Conservation (phyloP, 1,140 invertebrate genomes). For the Drosophila eugracilis region DNA sequence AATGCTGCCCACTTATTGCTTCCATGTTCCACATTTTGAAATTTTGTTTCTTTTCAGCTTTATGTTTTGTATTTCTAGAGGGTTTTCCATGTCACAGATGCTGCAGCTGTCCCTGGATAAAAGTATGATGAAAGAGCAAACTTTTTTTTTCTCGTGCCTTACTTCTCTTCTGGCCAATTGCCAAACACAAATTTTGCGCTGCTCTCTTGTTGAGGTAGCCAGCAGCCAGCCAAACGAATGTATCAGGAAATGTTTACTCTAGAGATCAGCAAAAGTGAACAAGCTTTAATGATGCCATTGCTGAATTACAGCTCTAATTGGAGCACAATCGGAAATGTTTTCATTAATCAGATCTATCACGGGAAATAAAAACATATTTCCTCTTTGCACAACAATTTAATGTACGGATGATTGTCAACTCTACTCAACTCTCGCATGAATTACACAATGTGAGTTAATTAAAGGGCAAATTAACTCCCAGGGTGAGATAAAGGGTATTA, state of each 20-base stretch:
- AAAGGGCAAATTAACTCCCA: slow-evolving; percentile 30
- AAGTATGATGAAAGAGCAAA: slow-evolving; percentile 35
- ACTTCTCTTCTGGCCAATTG: slow-evolving; percentile 32
- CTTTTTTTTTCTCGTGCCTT: slow-evolving; percentile 1
- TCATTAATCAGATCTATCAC: slow-evolving; percentile 24
- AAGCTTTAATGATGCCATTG: slow-evolving; percentile 19
- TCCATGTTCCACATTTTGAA: slow-evolving; percentile 44
- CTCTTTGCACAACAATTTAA: not conserved
- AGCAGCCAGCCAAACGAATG: no score
- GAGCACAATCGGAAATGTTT: slow-evolving; percentile 35
- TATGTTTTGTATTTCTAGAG: not conserved
- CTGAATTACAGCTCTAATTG: slow-evolving; percentile 23
- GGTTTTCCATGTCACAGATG: slow-evolving; percentile 48
- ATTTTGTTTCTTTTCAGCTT: slow-evolving; percentile 18
- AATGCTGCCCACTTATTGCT: slow-evolving; percentile 31
- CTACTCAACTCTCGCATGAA: slow-evolving; percentile 4
- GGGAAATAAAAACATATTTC: slow-evolving; percentile 19
- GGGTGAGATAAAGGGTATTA: slow-evolving; percentile 16
- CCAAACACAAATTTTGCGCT: slow-evolving; percentile 25
- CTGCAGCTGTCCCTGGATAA: slow-evolving; percentile 26
- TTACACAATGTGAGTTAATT: slow-evolving; percentile 40
- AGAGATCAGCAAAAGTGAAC: slow-evolving; percentile 13
- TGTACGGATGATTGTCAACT: not conserved
- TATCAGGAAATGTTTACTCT: slow-evolving; percentile 27
- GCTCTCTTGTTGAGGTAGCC: slow-evolving; percentile 12